phyloP scores from a whole-genome alignment of 2,113 vertebrate genomes.

The Ondatra zibethicus region DNA sequence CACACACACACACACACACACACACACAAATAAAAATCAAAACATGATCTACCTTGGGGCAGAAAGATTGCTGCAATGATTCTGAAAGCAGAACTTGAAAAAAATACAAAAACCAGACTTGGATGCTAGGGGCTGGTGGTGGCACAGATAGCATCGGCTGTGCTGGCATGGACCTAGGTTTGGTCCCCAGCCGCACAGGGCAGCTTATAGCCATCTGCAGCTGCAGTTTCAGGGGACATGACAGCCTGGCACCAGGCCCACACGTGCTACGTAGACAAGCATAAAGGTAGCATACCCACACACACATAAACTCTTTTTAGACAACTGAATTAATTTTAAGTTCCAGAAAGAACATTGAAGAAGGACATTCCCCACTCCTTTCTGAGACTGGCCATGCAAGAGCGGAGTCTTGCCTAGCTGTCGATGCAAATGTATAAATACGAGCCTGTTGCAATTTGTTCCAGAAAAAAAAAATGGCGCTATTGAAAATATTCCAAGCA shows the following conservation, averaged over 20 bases:
- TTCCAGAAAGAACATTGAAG: not conserved
- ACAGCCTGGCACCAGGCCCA: not conserved
- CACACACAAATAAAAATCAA: not conserved
- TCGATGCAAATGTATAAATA: not conserved
- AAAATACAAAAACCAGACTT: not conserved
- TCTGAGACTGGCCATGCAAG: not conserved
- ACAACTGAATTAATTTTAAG: not conserved
- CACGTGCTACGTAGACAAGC: not conserved
- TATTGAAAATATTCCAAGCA: not conserved
- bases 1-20: not conserved
- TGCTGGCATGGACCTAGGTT: no score
- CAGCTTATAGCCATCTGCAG: not conserved
- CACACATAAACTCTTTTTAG: not conserved
- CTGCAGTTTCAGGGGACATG: not conserved
- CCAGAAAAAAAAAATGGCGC: not conserved
- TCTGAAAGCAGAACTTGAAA: not conserved
- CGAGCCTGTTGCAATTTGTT: not conserved
- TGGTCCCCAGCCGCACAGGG: not conserved
- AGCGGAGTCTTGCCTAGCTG: not conserved
- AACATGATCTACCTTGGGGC: not conserved
- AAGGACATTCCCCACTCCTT: not conserved
- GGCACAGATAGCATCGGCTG: not conserved
- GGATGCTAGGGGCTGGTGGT: no score
- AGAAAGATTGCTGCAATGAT: not conserved
- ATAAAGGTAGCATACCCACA: not conserved